phyloP scores from a whole-genome alignment of 1,140 invertebrate species.

The Triops longicaudatus region DNA sequence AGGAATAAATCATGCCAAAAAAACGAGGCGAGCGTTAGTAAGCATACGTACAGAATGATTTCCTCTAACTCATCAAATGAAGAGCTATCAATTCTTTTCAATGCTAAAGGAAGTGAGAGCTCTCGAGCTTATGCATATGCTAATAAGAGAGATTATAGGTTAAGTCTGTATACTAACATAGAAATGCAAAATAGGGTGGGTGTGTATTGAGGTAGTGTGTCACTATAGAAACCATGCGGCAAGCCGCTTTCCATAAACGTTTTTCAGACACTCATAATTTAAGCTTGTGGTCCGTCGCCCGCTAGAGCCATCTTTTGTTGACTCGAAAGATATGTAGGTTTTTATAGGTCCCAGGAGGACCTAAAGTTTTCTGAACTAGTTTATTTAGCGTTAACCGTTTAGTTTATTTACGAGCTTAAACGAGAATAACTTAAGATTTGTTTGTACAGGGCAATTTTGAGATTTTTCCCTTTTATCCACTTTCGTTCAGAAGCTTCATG shows the following conservation, averaged over 20 bases:
- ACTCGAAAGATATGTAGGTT: too few species aligned
- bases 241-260: background rate
- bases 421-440: too few species aligned
- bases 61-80: background rate
- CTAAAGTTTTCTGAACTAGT: too few species aligned
- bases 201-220: background rate
- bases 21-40: background rate
- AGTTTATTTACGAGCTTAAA: too few species aligned
- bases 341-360: too few species aligned
- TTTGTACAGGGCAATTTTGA: too few species aligned
- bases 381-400: too few species aligned
- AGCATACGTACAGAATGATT: background rate
- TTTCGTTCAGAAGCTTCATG: too few species aligned
- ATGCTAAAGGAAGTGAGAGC: background rate
- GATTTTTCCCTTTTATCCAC: too few species aligned
- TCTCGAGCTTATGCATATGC: background rate
- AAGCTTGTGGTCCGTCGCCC: background rate
- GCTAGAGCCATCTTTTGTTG: too few species aligned
- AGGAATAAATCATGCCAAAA: background rate
- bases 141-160: background rate
- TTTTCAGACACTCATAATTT: background rate
- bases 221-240: background rate
- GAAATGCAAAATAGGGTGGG: background rate
- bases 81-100: background rate
- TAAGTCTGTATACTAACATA: slow-evolving; percentile 1